phyloP scores from a whole-genome alignment of 1,140 invertebrate genomes.

The Varroa destructor region DNA sequence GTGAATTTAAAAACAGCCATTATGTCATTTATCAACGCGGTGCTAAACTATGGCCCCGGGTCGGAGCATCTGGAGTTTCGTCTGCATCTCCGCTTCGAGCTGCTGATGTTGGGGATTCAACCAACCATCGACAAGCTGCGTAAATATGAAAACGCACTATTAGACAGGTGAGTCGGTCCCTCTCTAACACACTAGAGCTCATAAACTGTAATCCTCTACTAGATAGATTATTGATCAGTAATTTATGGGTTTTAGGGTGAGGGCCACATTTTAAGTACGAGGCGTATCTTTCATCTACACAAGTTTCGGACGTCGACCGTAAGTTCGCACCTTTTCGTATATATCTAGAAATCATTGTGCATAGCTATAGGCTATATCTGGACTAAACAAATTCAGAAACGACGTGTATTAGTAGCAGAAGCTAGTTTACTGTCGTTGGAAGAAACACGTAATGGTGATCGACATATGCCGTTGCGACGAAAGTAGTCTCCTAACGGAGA shows the following conservation, averaged over 20 bases:
- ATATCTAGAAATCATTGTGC: no score
- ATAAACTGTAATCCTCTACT: background rate
- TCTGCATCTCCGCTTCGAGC: conserved; percentile 84
- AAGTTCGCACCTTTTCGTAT: no score
- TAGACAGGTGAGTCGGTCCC: conserved; percentile 52
- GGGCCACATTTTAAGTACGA: background rate
- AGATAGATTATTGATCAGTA: background rate
- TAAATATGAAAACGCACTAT: conserved; percentile 77
- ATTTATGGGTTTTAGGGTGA: background rate
- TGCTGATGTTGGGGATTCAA: conserved; percentile 90
- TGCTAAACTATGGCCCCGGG: conserved; percentile 86
- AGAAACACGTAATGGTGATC: no score
- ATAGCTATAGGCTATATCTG: no score
- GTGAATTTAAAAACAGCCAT: conserved; percentile 84
- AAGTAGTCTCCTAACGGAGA: no score
- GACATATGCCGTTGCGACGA: no score
- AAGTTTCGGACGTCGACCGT: background rate
- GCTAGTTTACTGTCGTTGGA: no score
- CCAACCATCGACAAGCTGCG: conserved; percentile 84
- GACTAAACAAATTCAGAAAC: no score
- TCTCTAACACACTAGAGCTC: background rate
- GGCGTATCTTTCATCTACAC: background rate
- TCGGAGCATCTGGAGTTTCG: conserved; percentile 91
- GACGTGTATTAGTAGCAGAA: no score
- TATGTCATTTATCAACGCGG: conserved; percentile 95